Base-by-base conservation (phyloP, 2,113 vertebrate species). In the Neomonachus schauinslandi region DNA sequence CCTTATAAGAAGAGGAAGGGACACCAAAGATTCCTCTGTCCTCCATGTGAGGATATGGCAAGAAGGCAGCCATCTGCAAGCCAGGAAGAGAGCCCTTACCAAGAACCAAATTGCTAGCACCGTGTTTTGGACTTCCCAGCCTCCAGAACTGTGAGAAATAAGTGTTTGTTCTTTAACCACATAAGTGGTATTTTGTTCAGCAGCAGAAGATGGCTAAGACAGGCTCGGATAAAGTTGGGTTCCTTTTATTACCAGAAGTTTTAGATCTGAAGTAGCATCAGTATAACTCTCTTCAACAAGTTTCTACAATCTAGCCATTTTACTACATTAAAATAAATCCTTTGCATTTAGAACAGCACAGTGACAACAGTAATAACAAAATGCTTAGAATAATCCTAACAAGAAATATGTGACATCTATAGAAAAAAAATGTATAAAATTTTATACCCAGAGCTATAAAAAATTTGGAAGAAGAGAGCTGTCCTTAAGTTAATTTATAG, bases 351-450 rank as follows among this genome's bases (percentile, higher is more conserved):
- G 67, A 69, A 76, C 63, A 86, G 19, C 55, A 71, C 19, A 92
- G 61, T 76, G 63, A 96, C 57, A 96, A 86, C 18, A 59, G 15
- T 55, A 87, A 88, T 49, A 84, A 92, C 28, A 82, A 91, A 81
- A 81, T 59, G 67, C 24, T 28, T 57, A 51, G 36, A 89, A 84
- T 84, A 77, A 84, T 84, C 4, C 33, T 85, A 84, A 96, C 18
- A 72, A 81, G 91, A 88, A 92, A 67, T 71, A 36, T 51, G 49
- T 80, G 10, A n/a, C 42, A 59, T 61, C 59, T 49, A 72, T 33
- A 83, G 69, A 79, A 72, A 65, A 96, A 96, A 96, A 72, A 39
- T 84, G 11, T 85, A 4, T 83, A 96, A 91, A 74, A 72, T 74
- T 71, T 84, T 49, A 63, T 42, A 74, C 18, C 57, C 21, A 72